These are phyloP conservation scores for Genyomyrus donnyi DNA, from an alignment of 2,113 vertebrate species.

Conservation along the genomic window DNA sequence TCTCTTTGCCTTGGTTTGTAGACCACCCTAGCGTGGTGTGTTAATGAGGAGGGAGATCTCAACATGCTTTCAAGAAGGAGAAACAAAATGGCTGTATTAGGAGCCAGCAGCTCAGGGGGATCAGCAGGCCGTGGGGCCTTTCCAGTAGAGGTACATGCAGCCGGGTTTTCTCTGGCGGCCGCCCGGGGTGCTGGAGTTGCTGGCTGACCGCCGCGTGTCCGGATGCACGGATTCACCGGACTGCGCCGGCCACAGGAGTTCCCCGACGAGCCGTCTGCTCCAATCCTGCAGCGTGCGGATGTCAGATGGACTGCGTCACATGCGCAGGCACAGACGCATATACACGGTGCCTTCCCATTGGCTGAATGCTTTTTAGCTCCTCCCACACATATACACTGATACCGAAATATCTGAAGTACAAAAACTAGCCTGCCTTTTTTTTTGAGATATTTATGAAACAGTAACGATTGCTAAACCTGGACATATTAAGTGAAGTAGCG, in stretches of 20 bases:
- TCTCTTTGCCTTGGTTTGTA: background rate
- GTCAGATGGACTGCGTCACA: background rate
- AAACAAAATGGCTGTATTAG: background rate
- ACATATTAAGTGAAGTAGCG: background rate
- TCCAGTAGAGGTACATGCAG: slow-evolving; percentile 74
- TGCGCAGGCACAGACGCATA: background rate
- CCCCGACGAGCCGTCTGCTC: slow-evolving; percentile 53
- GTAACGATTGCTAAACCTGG: background rate
- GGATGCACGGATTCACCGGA: slow-evolving; percentile 28
- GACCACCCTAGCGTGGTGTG: background rate
- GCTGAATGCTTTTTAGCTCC: background rate
- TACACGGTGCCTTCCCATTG: background rate
- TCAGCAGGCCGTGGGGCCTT: slow-evolving; percentile 64
- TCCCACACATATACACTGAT: background rate
- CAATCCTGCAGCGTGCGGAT: slow-evolving; percentile 47
- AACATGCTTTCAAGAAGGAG: background rate
- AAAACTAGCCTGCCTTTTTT: background rate
- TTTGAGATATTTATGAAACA: background rate
- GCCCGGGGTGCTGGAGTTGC: slow-evolving; percentile 14
- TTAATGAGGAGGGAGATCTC: background rate
- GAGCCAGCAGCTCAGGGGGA: background rate
- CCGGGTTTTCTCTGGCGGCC: slow-evolving; percentile 56
- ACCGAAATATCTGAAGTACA: background rate
- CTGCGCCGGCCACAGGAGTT: slow-evolving; percentile 53
- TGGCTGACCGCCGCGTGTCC: background rate